These are phyloP conservation scores for Cottoperca gobio DNA, from an alignment of 2,797 vertebrate genomes.

Conservation along the genomic window DNA sequence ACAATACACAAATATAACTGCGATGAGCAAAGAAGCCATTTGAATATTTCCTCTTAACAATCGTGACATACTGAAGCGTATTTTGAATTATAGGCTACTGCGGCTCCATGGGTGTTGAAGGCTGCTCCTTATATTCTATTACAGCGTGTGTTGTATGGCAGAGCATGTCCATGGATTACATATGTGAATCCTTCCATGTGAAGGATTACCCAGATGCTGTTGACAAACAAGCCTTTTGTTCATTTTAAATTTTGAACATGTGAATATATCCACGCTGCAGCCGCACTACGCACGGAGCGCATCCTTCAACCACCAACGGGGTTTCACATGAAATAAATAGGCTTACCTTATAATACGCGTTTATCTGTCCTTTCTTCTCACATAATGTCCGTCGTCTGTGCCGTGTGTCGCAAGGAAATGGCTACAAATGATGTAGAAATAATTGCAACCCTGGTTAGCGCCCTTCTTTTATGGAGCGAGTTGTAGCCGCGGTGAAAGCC, in stretches of 20 bases:
- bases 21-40: neutral
- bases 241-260: neutral
- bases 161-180: slow-evolving; percentile 14
- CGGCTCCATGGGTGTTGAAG: neutral
- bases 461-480: neutral
- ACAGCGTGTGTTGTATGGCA: neutral
- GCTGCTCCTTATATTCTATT: neutral
- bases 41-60: neutral
- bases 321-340: neutral
- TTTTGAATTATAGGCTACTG: neutral
- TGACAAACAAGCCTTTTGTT: neutral
- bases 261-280: neutral
- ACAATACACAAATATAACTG: neutral
- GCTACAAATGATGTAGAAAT: neutral
- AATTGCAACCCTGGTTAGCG: slow-evolving; percentile 1
- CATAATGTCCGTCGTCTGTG: neutral
- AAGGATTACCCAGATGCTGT: slow-evolving; percentile 18
- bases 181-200: too few relatives aligned
- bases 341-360: slow-evolving; percentile 23
- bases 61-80: too few relatives aligned
- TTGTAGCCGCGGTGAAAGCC: neutral
- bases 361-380: neutral
- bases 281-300: neutral
- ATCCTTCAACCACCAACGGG: neutral
- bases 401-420: neutral